A percentile compares a stretch with the other conserved stretches of the same genome.
These are phyloP conservation scores for Lycaon pictus DNA, from an alignment of 2,113 vertebrate species.

Conservation along the genomic window DNA sequence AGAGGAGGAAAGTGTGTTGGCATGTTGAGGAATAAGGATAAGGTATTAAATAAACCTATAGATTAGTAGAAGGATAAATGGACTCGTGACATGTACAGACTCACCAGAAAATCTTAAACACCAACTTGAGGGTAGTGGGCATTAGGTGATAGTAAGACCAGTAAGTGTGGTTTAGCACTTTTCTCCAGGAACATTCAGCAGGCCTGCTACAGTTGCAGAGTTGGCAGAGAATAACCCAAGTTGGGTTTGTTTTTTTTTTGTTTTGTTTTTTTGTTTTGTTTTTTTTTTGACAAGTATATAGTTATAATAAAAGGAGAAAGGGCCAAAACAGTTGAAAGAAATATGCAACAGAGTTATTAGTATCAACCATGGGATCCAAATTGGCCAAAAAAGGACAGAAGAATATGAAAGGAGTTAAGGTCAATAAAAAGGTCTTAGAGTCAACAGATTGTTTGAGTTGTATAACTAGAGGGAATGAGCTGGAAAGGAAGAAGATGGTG, in stretches of 20 bases:
- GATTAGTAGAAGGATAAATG: neutral
- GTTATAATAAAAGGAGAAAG: neutral
- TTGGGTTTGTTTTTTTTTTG: too few species aligned
- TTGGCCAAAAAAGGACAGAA: neutral
- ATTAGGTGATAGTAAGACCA: neutral
- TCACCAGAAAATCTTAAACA: neutral
- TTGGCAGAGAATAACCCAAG: neutral
- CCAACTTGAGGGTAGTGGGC: neutral
- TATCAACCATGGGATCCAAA: neutral
- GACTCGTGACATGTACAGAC: neutral
- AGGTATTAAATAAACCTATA: neutral
- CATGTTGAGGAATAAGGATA: neutral
- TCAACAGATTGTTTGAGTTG: neutral
- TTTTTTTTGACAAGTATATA: neutral
- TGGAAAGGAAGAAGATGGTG: neutral
- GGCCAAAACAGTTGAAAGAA: neutral
- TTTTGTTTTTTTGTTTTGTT: too few species aligned
- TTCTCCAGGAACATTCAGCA: neutral
- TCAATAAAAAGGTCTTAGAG: neutral
- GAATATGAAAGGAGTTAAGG: neutral
- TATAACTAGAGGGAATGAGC: neutral
- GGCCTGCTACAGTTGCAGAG: neutral
- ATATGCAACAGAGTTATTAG: neutral
- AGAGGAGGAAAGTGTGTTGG: neutral
- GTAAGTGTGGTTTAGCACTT: neutral